Conservation (phyloP, 2,113 vertebrate species). For the Tetrax tetrax region DNA sequence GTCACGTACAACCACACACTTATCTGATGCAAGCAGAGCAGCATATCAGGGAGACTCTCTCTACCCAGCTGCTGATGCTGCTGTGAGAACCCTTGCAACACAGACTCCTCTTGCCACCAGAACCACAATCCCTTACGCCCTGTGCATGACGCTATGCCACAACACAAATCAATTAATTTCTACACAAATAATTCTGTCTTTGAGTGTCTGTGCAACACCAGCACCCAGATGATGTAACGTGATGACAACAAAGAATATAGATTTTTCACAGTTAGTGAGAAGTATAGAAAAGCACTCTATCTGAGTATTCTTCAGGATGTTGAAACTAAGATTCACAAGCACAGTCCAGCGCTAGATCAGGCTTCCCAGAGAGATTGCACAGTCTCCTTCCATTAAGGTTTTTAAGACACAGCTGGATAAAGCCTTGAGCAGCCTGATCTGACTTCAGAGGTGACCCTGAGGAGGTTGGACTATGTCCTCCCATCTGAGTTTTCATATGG, state of each 20-base stretch:
- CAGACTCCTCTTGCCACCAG: not conserved
- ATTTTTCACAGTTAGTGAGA: not conserved
- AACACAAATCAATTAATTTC: not conserved
- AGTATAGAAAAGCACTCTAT: not conserved
- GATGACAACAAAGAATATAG: not conserved
- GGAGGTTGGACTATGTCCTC: not conserved
- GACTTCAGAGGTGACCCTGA: not conserved
- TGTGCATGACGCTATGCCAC: not conserved
- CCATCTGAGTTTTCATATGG: not conserved
- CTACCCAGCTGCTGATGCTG: not conserved
- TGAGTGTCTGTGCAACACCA: not conserved
- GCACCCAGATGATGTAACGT: not conserved
- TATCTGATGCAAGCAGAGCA: not conserved
- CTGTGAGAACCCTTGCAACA: not conserved
- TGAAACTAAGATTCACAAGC: not conserved
- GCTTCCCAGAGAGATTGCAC: not conserved
- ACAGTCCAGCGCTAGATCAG: not conserved
- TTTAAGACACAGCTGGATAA: not conserved
- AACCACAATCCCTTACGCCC: not conserved
- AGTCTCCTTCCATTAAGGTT: not conserved
- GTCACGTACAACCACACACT: not conserved
- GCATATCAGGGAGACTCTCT: not conserved
- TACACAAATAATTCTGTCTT: not conserved
- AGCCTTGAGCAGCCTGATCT: not conserved
- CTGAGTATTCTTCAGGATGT: not conserved